A percentile compares a stretch with the other conserved stretches of the same genome.
Evolutionary conservation across 2,888 invertebrate species (phyloP).

Genomic region (Thereva unica): DNA sequence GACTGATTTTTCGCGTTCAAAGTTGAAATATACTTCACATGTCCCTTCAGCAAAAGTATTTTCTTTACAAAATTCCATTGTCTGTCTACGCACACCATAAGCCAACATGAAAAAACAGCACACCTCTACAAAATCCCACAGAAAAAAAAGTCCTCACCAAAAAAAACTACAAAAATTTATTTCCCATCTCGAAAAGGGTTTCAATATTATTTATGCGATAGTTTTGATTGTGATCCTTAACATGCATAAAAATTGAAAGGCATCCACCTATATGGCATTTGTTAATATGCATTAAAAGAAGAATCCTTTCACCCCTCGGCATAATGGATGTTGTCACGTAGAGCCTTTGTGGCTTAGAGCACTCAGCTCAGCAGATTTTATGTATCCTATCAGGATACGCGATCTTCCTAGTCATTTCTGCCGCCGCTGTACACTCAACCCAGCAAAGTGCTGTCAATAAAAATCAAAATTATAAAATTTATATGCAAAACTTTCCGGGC

Average conservation of each 20-base stretch:
- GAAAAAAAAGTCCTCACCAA: too few relatives aligned
- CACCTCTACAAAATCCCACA: too few relatives aligned
- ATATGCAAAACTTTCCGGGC: slow-evolving; percentile 39
- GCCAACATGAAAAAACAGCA: too few relatives aligned
- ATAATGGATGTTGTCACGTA: slow-evolving; percentile 5
- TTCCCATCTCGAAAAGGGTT: slow-evolving; percentile 17
- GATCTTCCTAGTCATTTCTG: neutral
- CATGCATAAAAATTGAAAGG: slow-evolving; percentile 26
- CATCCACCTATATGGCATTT: slow-evolving; percentile 2
- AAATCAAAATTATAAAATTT: slow-evolving; percentile 37
- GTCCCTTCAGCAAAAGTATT: too few relatives aligned
- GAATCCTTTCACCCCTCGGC: neutral
- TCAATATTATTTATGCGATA: slow-evolving; percentile 21
- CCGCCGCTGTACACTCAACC: neutral
- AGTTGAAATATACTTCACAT: too few relatives aligned
- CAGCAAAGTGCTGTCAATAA: slow-evolving; percentile 15
- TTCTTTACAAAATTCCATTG: too few relatives aligned
- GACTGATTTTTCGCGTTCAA: too few relatives aligned
- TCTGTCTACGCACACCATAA: too few relatives aligned
- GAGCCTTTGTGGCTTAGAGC: slow-evolving; percentile 1
- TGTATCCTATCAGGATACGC: neutral
- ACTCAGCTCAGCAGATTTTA: neutral
- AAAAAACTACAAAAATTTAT: neutral
- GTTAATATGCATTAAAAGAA: slow-evolving; percentile 24
- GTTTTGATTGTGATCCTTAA: slow-evolving; percentile 19